Percentiles rank a stretch among this genome's conserved stretches.
Conservation (phyloP, 2,113 vertebrate species). For the Sigmodon hispidus region DNA sequence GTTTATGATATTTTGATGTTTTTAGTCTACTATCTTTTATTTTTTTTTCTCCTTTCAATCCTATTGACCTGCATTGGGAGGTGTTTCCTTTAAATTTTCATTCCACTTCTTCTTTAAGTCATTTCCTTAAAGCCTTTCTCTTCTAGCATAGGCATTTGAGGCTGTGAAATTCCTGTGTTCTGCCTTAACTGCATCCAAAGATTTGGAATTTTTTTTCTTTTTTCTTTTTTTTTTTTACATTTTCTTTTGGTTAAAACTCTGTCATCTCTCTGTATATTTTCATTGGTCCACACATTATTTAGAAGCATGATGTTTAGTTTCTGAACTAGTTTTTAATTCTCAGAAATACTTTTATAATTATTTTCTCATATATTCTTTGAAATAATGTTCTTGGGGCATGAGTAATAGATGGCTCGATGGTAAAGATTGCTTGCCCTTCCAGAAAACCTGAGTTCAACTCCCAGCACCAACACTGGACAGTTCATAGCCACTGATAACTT, state of each 20-base stretch:
- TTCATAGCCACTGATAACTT: background rate
- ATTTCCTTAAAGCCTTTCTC: background rate
- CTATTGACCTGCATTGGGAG: background rate
- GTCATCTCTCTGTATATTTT: background rate
- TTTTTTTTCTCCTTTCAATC: background rate
- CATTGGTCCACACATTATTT: background rate
- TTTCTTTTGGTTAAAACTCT: constrained; percentile 2
- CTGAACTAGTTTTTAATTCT: background rate
- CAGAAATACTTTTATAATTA: background rate
- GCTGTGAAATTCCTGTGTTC: background rate
- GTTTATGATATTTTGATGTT: background rate
- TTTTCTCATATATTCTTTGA: background rate
- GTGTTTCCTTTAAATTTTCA: background rate
- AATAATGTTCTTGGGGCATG: background rate
- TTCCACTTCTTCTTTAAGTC: background rate
- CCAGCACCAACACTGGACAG: background rate
- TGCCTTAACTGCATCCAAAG: background rate
- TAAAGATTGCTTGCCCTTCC: background rate
- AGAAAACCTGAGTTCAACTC: background rate
- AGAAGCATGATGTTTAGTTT: background rate
- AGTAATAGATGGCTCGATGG: background rate
- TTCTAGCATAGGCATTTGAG: background rate
- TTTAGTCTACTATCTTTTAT: background rate
- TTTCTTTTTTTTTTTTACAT: background rate
- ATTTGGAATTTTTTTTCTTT: background rate